These are phyloP conservation scores for Dermochelys coriacea DNA, from an alignment of 2,797 vertebrate genomes.

Conservation along the genomic window DNA sequence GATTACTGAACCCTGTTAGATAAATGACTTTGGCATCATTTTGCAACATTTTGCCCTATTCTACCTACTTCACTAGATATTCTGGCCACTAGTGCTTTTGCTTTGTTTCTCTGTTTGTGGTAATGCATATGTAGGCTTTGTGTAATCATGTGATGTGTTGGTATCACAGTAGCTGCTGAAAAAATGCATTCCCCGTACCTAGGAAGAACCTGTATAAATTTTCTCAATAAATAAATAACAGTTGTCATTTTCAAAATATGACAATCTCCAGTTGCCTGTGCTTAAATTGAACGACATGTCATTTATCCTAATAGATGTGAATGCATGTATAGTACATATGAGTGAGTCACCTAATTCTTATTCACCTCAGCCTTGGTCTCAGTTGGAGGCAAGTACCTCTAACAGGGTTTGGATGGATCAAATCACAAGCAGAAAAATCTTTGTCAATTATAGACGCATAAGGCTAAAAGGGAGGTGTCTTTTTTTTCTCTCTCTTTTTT, in stretches of 20 bases:
- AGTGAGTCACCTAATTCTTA: constrained; percentile 84
- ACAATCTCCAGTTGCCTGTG: constrained; percentile 84
- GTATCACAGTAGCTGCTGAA: constrained; percentile 51
- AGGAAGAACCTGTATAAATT: constrained; percentile 82
- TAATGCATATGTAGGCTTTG: constrained; percentile 14
- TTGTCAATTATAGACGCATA: constrained; percentile 83
- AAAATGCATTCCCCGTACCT: constrained; percentile 76
- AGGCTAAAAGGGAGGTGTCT: constrained; percentile 77
- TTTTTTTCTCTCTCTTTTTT: neutral
- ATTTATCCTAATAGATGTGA: constrained; percentile 86
- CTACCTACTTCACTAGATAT: neutral
- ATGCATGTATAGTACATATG: constrained; percentile 76
- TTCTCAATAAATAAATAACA: constrained; percentile 87
- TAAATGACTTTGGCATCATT: constrained; percentile 32
- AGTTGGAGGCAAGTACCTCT: constrained; percentile 82
- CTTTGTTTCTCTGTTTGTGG: neutral
- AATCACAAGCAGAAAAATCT: constrained; percentile 84
- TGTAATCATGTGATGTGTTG: neutral
- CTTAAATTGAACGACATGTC: constrained; percentile 82
- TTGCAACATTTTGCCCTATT: constrained; percentile 21
- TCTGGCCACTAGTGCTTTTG: neutral
- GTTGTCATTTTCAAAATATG: constrained; percentile 86
- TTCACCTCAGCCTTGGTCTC: constrained; percentile 83
- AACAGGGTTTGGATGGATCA: constrained; percentile 85
- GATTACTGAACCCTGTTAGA: constrained; percentile 17